phyloP scores from a whole-genome alignment of 2,797 vertebrate genomes.

The Diplodus sargus region DNA sequence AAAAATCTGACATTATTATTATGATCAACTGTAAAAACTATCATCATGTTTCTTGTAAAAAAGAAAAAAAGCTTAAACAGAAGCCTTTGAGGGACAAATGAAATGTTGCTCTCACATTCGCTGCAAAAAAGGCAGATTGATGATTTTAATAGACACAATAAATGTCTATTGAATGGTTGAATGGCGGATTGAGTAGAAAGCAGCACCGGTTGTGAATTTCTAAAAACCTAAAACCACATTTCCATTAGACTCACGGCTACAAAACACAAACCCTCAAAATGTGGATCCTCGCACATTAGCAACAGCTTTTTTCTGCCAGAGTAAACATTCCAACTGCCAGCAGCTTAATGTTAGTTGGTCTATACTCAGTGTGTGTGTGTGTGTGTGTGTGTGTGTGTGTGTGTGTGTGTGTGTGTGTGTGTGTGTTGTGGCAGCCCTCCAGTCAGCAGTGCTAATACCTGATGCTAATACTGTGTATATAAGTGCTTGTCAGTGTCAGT shows the following conservation, averaged over 20 bases:
- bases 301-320: constrained; percentile 35
- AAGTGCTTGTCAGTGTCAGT: constrained; percentile 29
- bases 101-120: neutral
- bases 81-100: neutral
- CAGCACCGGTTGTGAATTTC: neutral
- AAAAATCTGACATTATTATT: neutral
- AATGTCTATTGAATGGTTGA: neutral
- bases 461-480: constrained; percentile 30
- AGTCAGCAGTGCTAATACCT: constrained; percentile 41
- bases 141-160: neutral
- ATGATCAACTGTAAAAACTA: neutral
- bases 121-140: neutral
- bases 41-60: neutral
- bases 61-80: neutral
- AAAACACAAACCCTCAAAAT: constrained; percentile 1
- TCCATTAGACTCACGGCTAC: neutral
- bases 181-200: neutral
- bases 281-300: constrained; percentile 24
- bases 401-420: constrained; percentile 14
- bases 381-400: constrained; percentile 23
- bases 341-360: constrained; percentile 19
- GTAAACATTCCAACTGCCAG: constrained; percentile 20
- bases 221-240: constrained; percentile 3
- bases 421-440: constrained; percentile 31
- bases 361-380: neutral